A percentile compares a stretch with the other conserved stretches of the same genome.
These are phyloP conservation scores for Elanus axillaris DNA, from an alignment of 2,113 vertebrate genomes.

Conservation along the genomic window DNA sequence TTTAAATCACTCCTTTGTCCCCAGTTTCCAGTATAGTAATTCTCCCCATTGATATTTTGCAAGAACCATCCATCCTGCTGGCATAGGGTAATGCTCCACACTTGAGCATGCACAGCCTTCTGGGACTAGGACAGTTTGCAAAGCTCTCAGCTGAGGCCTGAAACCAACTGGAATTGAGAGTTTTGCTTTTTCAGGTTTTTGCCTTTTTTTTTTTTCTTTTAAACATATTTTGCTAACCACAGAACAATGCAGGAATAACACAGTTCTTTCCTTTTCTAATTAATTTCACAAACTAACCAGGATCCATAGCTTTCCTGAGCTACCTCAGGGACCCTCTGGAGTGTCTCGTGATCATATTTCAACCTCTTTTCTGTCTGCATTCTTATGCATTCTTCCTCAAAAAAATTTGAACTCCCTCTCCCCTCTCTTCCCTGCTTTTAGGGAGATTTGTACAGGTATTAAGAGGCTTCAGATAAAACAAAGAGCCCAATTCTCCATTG, in stretches of 20 bases:
- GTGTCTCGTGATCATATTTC: slow-evolving; percentile 23
- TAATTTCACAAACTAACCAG: slow-evolving; percentile 27
- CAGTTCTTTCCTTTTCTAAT: slow-evolving; percentile 9
- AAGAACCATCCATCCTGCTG: neutral
- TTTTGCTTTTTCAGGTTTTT: neutral
- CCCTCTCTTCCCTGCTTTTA: neutral
- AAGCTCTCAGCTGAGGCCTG: neutral
- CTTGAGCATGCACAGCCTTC: neutral
- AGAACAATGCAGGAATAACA: neutral
- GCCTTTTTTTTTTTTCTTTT: neutral
- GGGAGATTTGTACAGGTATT: neutral
- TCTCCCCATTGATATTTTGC: neutral
- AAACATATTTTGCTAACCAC: neutral
- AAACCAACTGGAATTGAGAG: neutral
- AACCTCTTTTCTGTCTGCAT: slow-evolving; percentile 23
- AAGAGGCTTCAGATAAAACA: neutral
- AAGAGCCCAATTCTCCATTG: neutral
- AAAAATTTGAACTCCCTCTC: neutral
- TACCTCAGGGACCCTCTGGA: slow-evolving; percentile 21
- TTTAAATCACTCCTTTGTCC: neutral
- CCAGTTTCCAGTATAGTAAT: neutral
- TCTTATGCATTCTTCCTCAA: slow-evolving; percentile 24
- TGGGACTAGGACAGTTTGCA: neutral
- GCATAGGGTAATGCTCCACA: fast-evolving
- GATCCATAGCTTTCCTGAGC: slow-evolving; percentile 24